These are phyloP conservation scores for Lithobates pipiens DNA, from an alignment of 2,797 vertebrate genomes.

Conservation along the genomic window DNA sequence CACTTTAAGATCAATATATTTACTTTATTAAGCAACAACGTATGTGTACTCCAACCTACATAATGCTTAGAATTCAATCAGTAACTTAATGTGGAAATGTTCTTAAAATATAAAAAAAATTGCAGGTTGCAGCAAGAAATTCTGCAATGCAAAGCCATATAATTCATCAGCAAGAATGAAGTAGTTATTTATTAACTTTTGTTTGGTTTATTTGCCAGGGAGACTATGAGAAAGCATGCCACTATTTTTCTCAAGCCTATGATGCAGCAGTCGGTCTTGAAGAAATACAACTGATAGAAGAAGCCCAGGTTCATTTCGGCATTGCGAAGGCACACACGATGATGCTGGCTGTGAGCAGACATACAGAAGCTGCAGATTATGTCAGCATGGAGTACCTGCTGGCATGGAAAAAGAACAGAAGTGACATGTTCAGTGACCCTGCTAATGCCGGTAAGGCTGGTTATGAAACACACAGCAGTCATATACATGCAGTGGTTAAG, in stretches of 20 bases:
- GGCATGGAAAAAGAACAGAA: conserved; percentile 79
- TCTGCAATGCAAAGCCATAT: background rate
- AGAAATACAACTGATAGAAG: conserved; percentile 70
- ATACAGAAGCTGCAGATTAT: conserved; percentile 68
- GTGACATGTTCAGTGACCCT: conserved; percentile 76
- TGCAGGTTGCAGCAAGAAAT: background rate
- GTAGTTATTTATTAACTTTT: background rate
- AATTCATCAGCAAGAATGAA: background rate
- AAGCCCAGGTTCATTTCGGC: conserved; percentile 78
- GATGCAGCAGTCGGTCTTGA: conserved; percentile 70
- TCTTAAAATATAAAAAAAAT: background rate
- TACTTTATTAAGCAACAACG: no score
- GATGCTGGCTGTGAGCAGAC: conserved; percentile 72
- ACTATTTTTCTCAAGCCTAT: conserved; percentile 77
- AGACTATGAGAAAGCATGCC: conserved; percentile 75
- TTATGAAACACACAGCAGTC: conserved; percentile 71
- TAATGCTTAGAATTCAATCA: no score
- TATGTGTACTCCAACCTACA: no score
- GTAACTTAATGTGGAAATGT: background rate
- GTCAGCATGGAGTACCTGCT: conserved; percentile 72
- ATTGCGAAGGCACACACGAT: conserved; percentile 75
- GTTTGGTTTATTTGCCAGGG: conserved; percentile 74
- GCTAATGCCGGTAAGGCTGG: conserved; percentile 74
- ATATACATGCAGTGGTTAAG: conserved; percentile 64
- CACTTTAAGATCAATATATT: no score